Base-by-base conservation (phyloP, 2,113 vertebrate genomes). In the Pterocles gutturalis region DNA sequence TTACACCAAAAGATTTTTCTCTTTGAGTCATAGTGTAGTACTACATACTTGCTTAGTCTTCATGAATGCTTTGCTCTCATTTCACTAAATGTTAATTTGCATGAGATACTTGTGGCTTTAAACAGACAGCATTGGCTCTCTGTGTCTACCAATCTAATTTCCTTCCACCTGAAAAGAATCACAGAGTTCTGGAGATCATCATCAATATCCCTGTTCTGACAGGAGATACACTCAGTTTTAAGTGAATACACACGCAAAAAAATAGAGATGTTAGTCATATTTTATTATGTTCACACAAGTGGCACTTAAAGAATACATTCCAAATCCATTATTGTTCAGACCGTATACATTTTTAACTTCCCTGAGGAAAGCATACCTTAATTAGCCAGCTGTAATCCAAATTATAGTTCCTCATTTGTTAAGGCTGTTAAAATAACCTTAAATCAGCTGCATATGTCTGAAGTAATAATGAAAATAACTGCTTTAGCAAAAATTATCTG, bases 401-500 rank as follows among this genome's bases (percentile, higher is more conserved):
- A 97, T 97, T 94, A 91, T 13, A 90, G 55, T 73, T 94, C 96
- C 88, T 92, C 78, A 91, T 97, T 95, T 97, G 73, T 93, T 96
- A 95, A 96, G 94, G 83, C 62, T 97, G 77, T 96, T 97, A 96
- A 96, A 97, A 96, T 95, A 94, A 95, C 91, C 65, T 84, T 91
- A 96, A 91, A 96, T 96, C 89, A 96, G 96, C 95, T 93, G 78
- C 64, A 57, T 92, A 46, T 89, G 87, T 87, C 93, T 93, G 85
- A 92, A 89, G 33, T 94, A 97, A 96, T 91, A 97, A 97, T 73
- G 29, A 96, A 95, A 98, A 96, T 95, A 97, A 95, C 93, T 89
- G 82, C 82, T 93, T 65, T 58, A 91, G 72, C 79, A 78, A 91
- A 97, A 97, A 92, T 62, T 93, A 89, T 93, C 82, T 96, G 93